Conservation (phyloP, 2,797 vertebrate genomes). For the Pangasius krempfi region DNA sequence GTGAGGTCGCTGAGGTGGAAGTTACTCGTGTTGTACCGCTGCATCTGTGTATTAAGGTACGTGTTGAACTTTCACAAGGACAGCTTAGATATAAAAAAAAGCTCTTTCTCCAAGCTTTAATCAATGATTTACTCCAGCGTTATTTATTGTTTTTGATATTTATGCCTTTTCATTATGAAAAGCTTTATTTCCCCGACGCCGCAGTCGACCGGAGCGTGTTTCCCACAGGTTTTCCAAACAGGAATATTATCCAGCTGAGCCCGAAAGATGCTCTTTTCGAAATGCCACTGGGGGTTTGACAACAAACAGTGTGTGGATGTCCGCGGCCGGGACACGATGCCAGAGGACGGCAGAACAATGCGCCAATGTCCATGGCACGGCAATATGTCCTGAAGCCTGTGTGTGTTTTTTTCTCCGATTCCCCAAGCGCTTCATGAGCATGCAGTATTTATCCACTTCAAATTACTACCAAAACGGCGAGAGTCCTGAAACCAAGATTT, state of each 20-base stretch:
- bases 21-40: neutral
- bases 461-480: slow-evolving; percentile 25
- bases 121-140: too few relatives aligned
- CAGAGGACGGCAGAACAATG: slow-evolving; percentile 44
- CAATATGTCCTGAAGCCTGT: slow-evolving; percentile 48
- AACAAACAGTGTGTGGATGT: slow-evolving; percentile 45
- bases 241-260: slow-evolving; percentile 64
- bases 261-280: slow-evolving; percentile 60
- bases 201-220: neutral
- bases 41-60: neutral
- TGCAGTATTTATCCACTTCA: slow-evolving; percentile 35
- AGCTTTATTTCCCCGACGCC: neutral
- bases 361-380: slow-evolving; percentile 49
- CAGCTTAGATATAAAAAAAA: too few relatives aligned
- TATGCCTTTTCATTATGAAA: neutral
- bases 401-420: neutral
- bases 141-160: neutral
- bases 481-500: slow-evolving; percentile 7
- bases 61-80: neutral
- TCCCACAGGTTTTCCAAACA: slow-evolving; percentile 53
- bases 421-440: slow-evolving; percentile 43
- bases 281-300: slow-evolving; percentile 59
- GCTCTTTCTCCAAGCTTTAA: neutral
- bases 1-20: neutral
- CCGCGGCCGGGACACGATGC: slow-evolving; percentile 43